Conservation (phyloP, 92 coral and sea anemone genomes). For the Zoanthus sansibaricus region DNA sequence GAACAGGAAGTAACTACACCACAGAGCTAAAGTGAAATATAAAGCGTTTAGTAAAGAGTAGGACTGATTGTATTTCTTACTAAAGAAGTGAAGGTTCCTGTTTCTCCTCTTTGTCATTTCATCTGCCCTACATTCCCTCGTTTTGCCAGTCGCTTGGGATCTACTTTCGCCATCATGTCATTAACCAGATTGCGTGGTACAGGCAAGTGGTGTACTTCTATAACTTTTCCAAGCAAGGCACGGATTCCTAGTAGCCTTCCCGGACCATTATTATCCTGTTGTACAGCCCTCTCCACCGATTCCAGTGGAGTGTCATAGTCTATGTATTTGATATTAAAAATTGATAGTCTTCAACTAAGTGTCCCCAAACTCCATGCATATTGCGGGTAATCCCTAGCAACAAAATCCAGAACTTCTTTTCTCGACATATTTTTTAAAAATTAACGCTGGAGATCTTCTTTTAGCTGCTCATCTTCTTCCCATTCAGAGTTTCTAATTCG, state of each 20-base stretch:
- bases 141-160: constrained; percentile 47
- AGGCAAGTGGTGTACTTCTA: not conserved
- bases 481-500: constrained; percentile 45
- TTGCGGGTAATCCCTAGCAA: constrained; percentile 42
- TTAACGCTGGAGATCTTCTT: constrained; percentile 30
- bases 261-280: constrained; percentile 44
- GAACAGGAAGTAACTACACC: not conserved
- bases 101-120: constrained; percentile 51
- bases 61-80: constrained; percentile 47
- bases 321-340: constrained; percentile 46
- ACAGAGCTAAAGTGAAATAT: constrained; percentile 10
- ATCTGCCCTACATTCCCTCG: constrained; percentile 49
- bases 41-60: constrained; percentile 16
- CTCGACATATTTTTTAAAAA: constrained; percentile 41
- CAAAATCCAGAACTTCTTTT: constrained; percentile 41
- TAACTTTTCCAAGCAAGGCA: constrained; percentile 44
- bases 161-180: constrained; percentile 42
- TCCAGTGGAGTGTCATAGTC: constrained; percentile 48
- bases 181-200: constrained; percentile 3
- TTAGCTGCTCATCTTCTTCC: constrained; percentile 41
- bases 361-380: constrained; percentile 56
- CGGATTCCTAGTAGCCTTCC: constrained; percentile 49
- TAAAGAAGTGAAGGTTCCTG: constrained; percentile 56
- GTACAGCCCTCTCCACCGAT: not conserved
- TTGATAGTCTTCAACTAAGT: constrained; percentile 45